Evolutionary conservation across 2,797 vertebrate genomes (phyloP).

Genomic region (Mormyrus proboscirostris): DNA sequence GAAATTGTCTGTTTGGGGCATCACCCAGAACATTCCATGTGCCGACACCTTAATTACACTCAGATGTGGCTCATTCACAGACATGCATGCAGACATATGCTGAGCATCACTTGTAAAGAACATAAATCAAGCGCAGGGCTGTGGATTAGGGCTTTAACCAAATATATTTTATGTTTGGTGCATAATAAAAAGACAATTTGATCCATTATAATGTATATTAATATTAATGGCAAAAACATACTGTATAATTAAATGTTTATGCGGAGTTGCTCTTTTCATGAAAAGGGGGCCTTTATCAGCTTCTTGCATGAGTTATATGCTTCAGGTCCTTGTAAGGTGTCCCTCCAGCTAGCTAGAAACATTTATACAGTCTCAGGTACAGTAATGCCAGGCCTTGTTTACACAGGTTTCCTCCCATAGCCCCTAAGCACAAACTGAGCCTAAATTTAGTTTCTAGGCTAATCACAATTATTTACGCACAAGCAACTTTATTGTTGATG

Average conservation of each 20-base stretch:
- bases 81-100: not conserved
- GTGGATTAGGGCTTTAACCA: not conserved
- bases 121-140: not conserved
- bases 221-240: not conserved
- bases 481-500: not conserved
- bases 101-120: not conserved
- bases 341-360: not conserved
- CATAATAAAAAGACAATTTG: not conserved
- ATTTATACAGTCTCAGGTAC: not conserved
- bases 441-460: not conserved
- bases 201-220: not conserved
- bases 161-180: not conserved
- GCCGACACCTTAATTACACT: not conserved
- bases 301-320: not conserved
- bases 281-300: not conserved
- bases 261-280: not conserved
- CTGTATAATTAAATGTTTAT: not conserved
- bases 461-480: conserved; percentile 3
- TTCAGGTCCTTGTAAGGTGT: not conserved
- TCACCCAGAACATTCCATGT: not conserved
- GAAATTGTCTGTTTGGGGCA: not conserved
- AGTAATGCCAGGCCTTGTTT: not conserved
- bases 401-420: not conserved
- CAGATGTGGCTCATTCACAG: not conserved
- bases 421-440: not conserved